A percentile compares a stretch with the other conserved stretches of the same genome.
Evolutionary conservation across 2,888 invertebrate species (phyloP).

Genomic region (Lymantria dispar): DNA sequence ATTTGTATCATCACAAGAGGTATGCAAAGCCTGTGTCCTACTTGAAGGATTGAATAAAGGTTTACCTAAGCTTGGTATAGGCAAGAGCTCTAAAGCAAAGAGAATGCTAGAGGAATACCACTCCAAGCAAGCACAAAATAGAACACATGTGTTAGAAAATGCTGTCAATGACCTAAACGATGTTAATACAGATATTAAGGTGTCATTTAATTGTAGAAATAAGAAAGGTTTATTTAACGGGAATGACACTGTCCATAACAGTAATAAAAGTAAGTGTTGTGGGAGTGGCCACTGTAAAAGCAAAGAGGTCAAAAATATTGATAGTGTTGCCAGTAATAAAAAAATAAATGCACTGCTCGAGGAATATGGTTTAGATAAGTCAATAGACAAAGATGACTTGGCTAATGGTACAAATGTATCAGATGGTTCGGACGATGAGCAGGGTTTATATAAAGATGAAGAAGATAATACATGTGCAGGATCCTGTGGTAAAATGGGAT

Average conservation of each 20-base stretch:
- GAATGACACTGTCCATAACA: conserved; percentile 5
- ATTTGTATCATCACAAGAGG: conserved; percentile 94
- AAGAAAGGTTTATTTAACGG: conserved; percentile 10
- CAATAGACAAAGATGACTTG: conserved; percentile 10
- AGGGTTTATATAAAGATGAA: conserved; percentile 38
- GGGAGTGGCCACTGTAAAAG: conserved; percentile 39
- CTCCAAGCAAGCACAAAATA: conserved; percentile 41
- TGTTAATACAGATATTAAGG: conserved; percentile 31
- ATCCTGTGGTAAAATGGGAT: conserved; percentile 56
- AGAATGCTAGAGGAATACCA: conserved; percentile 83
- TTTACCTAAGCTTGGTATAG: conserved; percentile 94
- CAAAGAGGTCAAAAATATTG: conserved; percentile 19
- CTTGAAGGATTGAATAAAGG: conserved; percentile 98
- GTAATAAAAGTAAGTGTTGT: conserved; percentile 39
- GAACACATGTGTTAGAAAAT: conserved; percentile 25
- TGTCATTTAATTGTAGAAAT: conserved; percentile 22
- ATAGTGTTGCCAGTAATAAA: conserved; percentile 33
- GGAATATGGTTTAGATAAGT: conserved; percentile 50
- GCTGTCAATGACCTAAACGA: conserved; percentile 52
- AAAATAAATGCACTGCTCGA: conserved; percentile 53
- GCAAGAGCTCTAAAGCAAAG: conserved; percentile 92
- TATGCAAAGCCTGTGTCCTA: conserved; percentile 98
- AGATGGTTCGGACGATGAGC: conserved; percentile 40
- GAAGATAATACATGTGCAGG: conserved; percentile 62
- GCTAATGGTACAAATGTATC: conserved; percentile 15